Percentiles rank a stretch among this genome's conserved stretches.
phyloP scores from a whole-genome alignment of 1,140 invertebrate species.

The Trialeurodes vaporariorum region DNA sequence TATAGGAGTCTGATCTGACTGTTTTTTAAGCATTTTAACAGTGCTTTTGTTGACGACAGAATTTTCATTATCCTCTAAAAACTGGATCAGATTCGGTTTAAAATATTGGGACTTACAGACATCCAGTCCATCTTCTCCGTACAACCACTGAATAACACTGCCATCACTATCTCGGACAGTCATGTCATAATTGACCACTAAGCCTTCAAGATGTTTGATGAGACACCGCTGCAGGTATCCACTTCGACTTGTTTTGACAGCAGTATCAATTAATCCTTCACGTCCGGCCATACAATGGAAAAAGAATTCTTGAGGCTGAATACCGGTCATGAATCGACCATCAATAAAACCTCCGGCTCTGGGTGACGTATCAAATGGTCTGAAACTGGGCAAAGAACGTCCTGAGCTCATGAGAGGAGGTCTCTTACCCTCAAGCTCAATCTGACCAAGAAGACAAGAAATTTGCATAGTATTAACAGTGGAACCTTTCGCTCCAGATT shows the following conservation, averaged over 20 bases:
- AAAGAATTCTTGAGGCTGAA: slow-evolving; percentile 95
- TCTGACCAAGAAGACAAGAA: slow-evolving; percentile 91
- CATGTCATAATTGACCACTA: slow-evolving; percentile 80
- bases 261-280: slow-evolving; percentile 81
- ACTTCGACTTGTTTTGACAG: slow-evolving; percentile 86
- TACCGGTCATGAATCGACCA: slow-evolving; percentile 92
- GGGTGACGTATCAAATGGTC: slow-evolving; percentile 79
- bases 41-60: slow-evolving; percentile 45
- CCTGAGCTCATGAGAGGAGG: slow-evolving; percentile 92
- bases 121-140: slow-evolving; percentile 96
- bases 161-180: slow-evolving; percentile 93
- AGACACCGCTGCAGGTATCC: slow-evolving; percentile 97
- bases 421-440: slow-evolving; percentile 94
- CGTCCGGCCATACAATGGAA: slow-evolving; percentile 99
- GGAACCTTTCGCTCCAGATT: slow-evolving; percentile 96
- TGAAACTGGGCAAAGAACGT: slow-evolving; percentile 83
- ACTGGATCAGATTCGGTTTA: slow-evolving; percentile 60
- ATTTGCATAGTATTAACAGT: slow-evolving; percentile 96
- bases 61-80: slow-evolving; percentile 65
- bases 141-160: slow-evolving; percentile 89
- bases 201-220: slow-evolving; percentile 94
- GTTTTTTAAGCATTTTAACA: neutral
- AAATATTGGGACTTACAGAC: slow-evolving; percentile 78
- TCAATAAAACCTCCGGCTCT: slow-evolving; percentile 93
- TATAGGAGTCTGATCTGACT: neutral